phyloP scores from a whole-genome alignment of 2,113 vertebrate species.

The Dipodomys spectabilis region DNA sequence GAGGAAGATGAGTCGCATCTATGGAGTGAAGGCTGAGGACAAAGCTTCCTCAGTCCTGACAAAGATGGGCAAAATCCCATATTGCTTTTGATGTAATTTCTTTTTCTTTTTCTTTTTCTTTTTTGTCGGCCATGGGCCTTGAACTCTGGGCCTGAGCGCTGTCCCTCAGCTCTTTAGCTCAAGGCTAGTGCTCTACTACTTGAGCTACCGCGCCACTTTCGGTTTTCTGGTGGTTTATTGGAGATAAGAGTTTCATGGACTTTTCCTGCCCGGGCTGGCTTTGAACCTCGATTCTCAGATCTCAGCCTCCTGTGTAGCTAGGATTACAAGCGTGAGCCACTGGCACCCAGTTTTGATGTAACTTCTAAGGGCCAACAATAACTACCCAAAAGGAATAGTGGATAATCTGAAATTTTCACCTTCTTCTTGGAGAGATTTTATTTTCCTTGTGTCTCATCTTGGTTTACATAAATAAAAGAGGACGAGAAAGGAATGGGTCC shows the following conservation, averaged over 20 bases:
- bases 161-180: too few species aligned
- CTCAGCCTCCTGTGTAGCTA: too few species aligned
- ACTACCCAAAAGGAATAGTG: neutral
- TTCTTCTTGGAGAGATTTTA: neutral
- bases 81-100: slow-evolving; percentile 15
- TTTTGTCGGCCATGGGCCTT: too few species aligned
- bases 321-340: too few species aligned
- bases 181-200: too few species aligned
- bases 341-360: neutral
- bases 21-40: neutral
- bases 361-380: neutral
- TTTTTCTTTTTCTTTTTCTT: too few species aligned
- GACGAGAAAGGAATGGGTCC: neutral
- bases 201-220: too few species aligned
- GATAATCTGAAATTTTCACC: slow-evolving; percentile 29
- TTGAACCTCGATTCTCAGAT: too few species aligned
- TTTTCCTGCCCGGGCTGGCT: too few species aligned
- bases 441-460: slow-evolving; percentile 10
- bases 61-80: neutral
- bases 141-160: too few species aligned
- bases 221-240: too few species aligned
- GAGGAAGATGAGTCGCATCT: rapidly evolving
- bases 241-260: too few species aligned
- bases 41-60: neutral
- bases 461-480: slow-evolving; percentile 20